These are phyloP conservation scores for Chloroclystis v-ata DNA, from an alignment of 2,888 invertebrate genomes.

Conservation along the genomic window DNA sequence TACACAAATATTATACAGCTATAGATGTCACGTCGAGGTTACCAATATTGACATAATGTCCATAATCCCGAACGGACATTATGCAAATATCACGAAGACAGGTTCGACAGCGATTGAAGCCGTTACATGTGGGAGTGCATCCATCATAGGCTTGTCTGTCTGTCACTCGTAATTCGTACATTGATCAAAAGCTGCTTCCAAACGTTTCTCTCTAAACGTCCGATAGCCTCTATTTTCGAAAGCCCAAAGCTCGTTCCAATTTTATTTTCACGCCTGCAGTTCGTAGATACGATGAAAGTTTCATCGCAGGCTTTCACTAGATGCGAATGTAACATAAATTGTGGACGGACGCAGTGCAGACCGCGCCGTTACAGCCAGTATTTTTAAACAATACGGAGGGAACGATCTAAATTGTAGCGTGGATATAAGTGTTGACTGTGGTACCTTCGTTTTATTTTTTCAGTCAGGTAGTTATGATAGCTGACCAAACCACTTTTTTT, in stretches of 20 bases:
- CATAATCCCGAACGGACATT: constrained; percentile 15
- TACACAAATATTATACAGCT: no score
- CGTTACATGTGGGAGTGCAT: constrained; percentile 13
- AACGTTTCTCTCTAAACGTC: constrained; percentile 28
- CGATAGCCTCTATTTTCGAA: constrained; percentile 48
- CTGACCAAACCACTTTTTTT: no score
- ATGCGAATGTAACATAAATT: constrained; percentile 37
- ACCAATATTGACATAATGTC: constrained; percentile 17
- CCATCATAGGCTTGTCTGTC: constrained; percentile 23
- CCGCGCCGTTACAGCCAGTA: constrained; percentile 21
- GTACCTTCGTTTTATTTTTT: no score
- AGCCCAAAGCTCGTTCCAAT: constrained; percentile 60
- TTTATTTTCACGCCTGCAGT: constrained; percentile 74
- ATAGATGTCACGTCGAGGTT: background rate
- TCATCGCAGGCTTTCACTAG: constrained; percentile 67
- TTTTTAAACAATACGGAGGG: constrained; percentile 26
- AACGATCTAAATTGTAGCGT: no score
- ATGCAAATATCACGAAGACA: constrained; percentile 21
- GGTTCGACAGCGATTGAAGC: constrained; percentile 19
- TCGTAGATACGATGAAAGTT: constrained; percentile 71
- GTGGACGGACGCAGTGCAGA: constrained; percentile 29
- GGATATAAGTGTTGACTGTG: no score
- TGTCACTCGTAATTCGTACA: constrained; percentile 26
- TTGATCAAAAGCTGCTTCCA: constrained; percentile 30
- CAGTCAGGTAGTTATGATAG: no score